Percentiles rank a stretch among this genome's conserved stretches.
phyloP scores from a whole-genome alignment of 2,797 vertebrate species.

The Paguma larvata region DNA sequence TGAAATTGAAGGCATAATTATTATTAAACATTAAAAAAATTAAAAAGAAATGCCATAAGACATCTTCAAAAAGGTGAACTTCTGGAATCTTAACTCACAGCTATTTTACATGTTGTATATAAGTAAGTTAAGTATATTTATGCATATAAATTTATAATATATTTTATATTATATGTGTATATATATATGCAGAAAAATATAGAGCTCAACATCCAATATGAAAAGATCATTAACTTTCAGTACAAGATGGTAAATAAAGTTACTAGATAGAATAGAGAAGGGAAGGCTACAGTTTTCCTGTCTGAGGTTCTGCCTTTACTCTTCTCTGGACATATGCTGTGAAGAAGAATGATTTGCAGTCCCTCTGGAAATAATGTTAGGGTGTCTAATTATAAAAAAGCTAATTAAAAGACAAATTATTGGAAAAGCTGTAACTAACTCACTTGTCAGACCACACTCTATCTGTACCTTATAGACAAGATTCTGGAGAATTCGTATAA shows the following conservation, averaged over 20 bases:
- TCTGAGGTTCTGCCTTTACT: not conserved
- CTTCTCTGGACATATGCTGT: not conserved
- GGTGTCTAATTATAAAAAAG: not conserved
- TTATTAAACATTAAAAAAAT: not conserved
- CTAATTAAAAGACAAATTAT: slow-evolving; percentile 24
- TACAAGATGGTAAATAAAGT: not conserved
- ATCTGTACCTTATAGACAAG: not conserved
- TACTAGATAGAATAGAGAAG: not conserved
- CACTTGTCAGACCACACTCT: not conserved
- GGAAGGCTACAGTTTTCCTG: not conserved
- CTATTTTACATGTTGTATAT: not conserved
- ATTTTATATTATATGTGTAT: not conserved
- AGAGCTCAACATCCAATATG: not conserved
- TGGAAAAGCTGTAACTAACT: not conserved
- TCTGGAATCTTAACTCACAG: not conserved
- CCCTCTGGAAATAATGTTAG: not conserved
- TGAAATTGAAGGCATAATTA: not conserved
- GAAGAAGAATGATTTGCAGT: slow-evolving; percentile 21
- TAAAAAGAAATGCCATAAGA: not conserved
- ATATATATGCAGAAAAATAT: not conserved
- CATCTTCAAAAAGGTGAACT: not conserved
- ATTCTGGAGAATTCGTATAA: not conserved
- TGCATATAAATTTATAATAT: not conserved
- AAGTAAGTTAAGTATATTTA: not conserved
- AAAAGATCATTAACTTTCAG: not conserved